Evolutionary conservation across 2,888 invertebrate species (phyloP), one percentile per base, ranked within the genome.

Genomic region (Drosophila niveifrons): DNA sequence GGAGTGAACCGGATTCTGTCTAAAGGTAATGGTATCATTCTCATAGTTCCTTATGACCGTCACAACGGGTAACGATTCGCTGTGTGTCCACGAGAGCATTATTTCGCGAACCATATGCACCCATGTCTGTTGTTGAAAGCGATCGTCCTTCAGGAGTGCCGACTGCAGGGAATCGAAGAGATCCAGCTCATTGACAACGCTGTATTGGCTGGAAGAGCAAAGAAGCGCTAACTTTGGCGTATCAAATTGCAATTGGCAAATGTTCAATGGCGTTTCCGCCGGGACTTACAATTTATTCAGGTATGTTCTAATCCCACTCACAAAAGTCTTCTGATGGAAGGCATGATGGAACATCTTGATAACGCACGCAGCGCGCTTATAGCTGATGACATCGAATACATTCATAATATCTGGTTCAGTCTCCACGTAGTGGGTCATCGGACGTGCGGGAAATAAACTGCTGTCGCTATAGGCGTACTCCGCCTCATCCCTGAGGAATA

Each of bases 51-150:
- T 67, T 1, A 82, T 50, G 0, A 95, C 93, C 17, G 91, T 92
- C 0, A 95, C 88, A 0, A 95, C 92, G 0, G 95, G 95, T 88
- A 93, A 94, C 47, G 94, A 94, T 46, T 94, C 91, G 82, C 94
- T 94, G 13, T 93, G 93, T 0, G 94, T 94, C 95, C 95, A 96
- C 0, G 94, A 93, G 23, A 93, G 90, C 93, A 95, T 68, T 93
- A 94, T 66, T 72, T 80, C 87, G 90, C 92, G 84, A 93, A 95
- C 36, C 92, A 90, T 1, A 88, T 86, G 3, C 66, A 86, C 53
- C 73, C 81, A 82, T 4, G 65, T 51, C 65, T 91, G 86, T 1
- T 72, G 18, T 2, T 74, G 62, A n/a, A 88, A 75, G 1, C 55
- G 61, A 7, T 58, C 50, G 31, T 90, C 90, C 46, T 90, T 84